These are phyloP conservation scores for Graptemys geographica DNA, from an alignment of 2,797 vertebrate genomes.

Conservation along the genomic window DNA sequence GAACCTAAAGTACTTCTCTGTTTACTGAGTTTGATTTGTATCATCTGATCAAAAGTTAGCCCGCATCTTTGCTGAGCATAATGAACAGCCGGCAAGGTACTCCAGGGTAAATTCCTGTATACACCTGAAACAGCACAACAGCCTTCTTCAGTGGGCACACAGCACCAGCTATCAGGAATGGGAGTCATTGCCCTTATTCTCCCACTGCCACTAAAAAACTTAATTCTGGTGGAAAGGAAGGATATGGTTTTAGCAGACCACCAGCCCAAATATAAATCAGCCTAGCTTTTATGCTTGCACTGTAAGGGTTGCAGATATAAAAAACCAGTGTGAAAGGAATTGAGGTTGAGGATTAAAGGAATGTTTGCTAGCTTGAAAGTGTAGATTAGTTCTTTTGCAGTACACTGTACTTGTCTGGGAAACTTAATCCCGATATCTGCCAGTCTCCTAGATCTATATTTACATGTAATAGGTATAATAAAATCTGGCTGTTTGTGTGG, in stretches of 20 bases:
- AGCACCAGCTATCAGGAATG: rapidly evolving
- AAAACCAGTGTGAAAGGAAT: not conserved
- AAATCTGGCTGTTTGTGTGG: not conserved
- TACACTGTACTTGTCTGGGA: not conserved
- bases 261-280: not conserved
- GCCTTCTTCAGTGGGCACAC: rapidly evolving
- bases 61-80: not conserved
- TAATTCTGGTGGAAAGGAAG: not conserved
- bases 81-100: not conserved
- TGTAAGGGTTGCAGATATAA: rapidly evolving
- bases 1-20: not conserved
- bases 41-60: not conserved
- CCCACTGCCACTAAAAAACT: not conserved
- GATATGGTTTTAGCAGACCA: not conserved
- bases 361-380: rapidly evolving
- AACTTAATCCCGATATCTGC: not conserved
- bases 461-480: not conserved
- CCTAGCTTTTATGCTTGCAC: not conserved
- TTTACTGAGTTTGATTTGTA: slow-evolving; percentile 38
- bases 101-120: not conserved
- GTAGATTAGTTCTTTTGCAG: not conserved
- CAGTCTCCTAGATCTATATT: not conserved
- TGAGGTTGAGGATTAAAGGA: not conserved
- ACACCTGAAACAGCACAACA: not conserved
- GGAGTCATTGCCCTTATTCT: not conserved